Base-by-base conservation (phyloP, 2,888 invertebrate genomes). In the Artemia sp. region DNA sequence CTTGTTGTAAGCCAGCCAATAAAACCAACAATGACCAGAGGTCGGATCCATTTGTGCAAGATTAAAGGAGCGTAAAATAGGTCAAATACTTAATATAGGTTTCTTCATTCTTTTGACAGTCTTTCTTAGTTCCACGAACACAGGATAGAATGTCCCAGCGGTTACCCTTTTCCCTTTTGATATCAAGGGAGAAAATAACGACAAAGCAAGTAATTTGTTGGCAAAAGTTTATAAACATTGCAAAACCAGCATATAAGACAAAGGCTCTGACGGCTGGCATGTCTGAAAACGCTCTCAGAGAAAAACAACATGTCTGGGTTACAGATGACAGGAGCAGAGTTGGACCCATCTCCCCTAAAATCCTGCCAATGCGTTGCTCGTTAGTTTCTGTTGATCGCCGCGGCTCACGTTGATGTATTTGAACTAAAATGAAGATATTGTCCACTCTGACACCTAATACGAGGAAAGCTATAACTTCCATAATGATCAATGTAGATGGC, bases 201-300 rank as follows among this genome's bases (percentile, higher is more conserved):
- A 97, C 87, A 79, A 98, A 98, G 79, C 93, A 92, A 0, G 97
- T 94, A 75, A 97, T 89, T 81, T 96, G 95, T 71, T 98, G 84
- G 71, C 97, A 76, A 80, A 98, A 96, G 81, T 97, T 94, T 70
- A 98, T 85, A 2, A 97, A 81, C 68, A 99, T 83, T 12, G 98
- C 97, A 81, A 92, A 86, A 71, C 91, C 96, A 5, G 98, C 97
- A 79, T 97, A 98, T 51, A 97, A 81, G 19, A 96, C 95, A 81
- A 98, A 99, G 0, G 94, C 92, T 74, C 86, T 85, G 66, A 99
- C 97, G 0, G 98, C 98, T 14, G 98, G 98, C 95, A 98, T 97
- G 78, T 91, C 89, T 2, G 92, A 92, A 71, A 98, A 58, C 12
- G 52, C 69, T 83, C 86, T 87, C 70, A 96, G 83, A 81, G 96